Conservation (phyloP, 23 tunicate species). For the Phallusia fumigata region DNA sequence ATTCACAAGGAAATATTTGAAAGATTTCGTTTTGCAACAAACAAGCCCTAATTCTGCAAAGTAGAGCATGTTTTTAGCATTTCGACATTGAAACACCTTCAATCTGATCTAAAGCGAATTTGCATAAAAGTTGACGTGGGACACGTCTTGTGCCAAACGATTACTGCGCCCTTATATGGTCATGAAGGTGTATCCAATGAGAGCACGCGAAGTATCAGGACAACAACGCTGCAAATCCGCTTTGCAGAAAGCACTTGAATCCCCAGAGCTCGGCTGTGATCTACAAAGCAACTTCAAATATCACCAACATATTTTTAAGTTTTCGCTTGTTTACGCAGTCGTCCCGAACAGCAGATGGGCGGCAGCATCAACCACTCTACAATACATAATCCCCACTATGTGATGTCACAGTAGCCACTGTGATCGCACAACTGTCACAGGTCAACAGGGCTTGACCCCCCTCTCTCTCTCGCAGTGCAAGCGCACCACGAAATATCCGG, state of each 20-base stretch:
- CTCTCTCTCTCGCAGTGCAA: not conserved
- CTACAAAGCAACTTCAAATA: not conserved
- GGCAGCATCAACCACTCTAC: not conserved
- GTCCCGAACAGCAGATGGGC: not conserved
- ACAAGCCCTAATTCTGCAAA: no score
- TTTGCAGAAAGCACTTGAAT: not conserved
- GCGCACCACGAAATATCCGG: not conserved
- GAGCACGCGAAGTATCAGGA: no score
- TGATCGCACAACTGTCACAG: constrained; percentile 1
- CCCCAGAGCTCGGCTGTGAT: not conserved
- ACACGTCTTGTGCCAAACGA: no score
- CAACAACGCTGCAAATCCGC: not conserved
- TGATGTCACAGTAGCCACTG: constrained; percentile 9
- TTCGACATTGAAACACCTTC: no score
- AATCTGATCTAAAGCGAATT: no score
- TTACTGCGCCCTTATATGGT: no score
- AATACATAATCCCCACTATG: not conserved
- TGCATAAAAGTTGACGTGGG: no score
- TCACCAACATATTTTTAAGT: not conserved
- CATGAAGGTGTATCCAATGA: no score
- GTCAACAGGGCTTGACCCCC: not conserved
- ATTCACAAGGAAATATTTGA: no score
- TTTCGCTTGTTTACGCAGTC: not conserved
- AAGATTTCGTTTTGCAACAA: no score
- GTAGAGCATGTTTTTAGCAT: no score